Evolutionary conservation across 2,888 invertebrate genomes (phyloP).

Genomic region (Mesorhabditis sp.): DNA sequence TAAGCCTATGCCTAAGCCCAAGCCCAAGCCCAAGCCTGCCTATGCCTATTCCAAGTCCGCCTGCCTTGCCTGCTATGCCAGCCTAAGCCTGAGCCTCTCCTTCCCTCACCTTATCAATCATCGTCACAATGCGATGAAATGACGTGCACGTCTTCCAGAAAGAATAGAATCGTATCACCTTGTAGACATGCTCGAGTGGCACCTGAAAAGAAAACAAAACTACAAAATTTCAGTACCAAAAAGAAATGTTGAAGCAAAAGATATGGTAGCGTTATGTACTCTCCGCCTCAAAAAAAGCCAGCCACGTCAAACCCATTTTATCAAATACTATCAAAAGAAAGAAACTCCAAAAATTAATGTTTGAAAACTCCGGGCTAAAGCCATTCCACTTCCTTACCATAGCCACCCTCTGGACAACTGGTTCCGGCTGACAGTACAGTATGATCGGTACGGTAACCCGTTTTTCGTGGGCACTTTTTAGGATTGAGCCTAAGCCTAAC

Average conservation of each 20-base stretch:
- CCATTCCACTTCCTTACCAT: background rate
- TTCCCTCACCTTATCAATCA: slow-evolving; percentile 52
- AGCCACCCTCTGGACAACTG: background rate
- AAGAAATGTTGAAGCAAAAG: background rate
- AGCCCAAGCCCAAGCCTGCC: background rate
- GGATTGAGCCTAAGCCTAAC: no score
- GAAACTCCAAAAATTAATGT: no score
- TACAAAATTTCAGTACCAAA: background rate
- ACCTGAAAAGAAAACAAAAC: slow-evolving; percentile 22
- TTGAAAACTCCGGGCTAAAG: background rate
- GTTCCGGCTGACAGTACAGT: no score
- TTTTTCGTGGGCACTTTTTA: no score
- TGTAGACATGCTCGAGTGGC: slow-evolving; percentile 51
- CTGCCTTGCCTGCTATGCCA: no score
- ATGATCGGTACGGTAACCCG: no score
- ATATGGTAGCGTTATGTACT: background rate
- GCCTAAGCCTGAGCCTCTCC: background rate
- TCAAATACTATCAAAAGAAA: no score
- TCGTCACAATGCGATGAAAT: slow-evolving; percentile 58
- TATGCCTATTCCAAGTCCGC: no score
- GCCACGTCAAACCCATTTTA: no score
- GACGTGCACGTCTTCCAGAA: slow-evolving; percentile 58
- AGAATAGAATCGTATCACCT: slow-evolving; percentile 57
- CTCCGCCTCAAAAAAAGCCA: background rate
- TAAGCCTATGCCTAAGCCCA: background rate